Base-by-base conservation (phyloP, 2,113 vertebrate species). In the Ageneiosus marmoratus region DNA sequence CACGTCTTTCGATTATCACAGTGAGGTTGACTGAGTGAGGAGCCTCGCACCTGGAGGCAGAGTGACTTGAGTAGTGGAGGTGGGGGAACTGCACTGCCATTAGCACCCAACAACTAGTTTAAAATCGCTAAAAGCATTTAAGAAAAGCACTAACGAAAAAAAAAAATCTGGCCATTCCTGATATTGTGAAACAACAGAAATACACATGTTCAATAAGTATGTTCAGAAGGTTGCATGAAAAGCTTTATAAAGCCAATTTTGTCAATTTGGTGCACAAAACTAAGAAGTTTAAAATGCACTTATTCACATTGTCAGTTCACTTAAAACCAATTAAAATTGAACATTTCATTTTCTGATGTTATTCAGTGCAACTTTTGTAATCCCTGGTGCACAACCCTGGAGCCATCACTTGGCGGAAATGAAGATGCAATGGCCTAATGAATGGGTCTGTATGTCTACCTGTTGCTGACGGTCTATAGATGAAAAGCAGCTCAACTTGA, bases 361-460 rank as follows among this genome's bases (percentile, higher is more conserved):
- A 84, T 82, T 92, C 90, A 92, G 93, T 94, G 93, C 92, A 93
- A 92, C 81, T 87, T 77, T 62, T 84, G 37, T 70, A 55, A 74
- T 84, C 56, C 46, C 63, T 55, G 34, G 55, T 81, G 51, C 48
- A 77, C 73, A 80, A 4, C n/a, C 34, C 13, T 46, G 24, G 1
- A 46, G 27, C 41, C 37, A 60, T 18, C 63, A 88, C 86, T 85
- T 22, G 41, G 41, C 85, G 20, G 0, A 80, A 80, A 86, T 48
- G 75, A 78, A 78, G n/a, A 80, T 32, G 83, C 79, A 55, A 79
- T 74, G 65, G 79, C 76, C 55, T 84, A 62, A 72, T 82, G 58
- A 74, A 74, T 74, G 41, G 53, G 48, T 63, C 81, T 80, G 81
- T 73, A 83, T 81, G 83, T 73, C 85, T 62, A 51, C 85, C 79